A percentile compares a stretch with the other conserved stretches of the same genome.
Evolutionary conservation across 2,797 vertebrate species (phyloP).

Genomic region (Acanthiza pusilla): DNA sequence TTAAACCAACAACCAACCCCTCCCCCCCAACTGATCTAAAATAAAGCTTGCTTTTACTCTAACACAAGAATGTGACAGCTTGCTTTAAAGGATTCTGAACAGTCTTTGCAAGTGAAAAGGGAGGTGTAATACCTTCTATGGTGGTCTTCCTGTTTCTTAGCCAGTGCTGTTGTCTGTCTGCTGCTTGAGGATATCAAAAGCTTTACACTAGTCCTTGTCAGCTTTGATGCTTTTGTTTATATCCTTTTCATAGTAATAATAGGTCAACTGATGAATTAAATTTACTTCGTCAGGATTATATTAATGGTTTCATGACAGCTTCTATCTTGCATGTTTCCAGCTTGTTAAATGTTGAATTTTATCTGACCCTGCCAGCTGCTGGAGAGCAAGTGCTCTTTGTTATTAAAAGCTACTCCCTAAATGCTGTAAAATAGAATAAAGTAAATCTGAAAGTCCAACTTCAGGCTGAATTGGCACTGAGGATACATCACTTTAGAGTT

Average conservation of each 20-base stretch:
- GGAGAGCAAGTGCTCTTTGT: background rate
- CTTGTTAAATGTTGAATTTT: background rate
- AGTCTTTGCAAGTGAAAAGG: background rate
- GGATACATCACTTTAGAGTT: background rate
- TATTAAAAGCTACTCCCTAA: background rate
- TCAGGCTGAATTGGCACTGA: background rate
- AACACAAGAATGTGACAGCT: background rate
- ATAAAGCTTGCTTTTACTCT: background rate
- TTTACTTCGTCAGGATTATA: background rate
- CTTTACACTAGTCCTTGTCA: background rate
- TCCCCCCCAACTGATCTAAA: background rate
- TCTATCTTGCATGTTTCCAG: background rate
- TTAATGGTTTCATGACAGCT: background rate
- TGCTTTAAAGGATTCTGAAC: background rate
- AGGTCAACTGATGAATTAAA: background rate
- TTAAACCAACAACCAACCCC: background rate
- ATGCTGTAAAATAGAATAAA: background rate
- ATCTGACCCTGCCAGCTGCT: background rate
- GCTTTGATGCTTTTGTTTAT: background rate
- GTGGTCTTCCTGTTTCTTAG: background rate
- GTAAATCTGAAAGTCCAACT: background rate
- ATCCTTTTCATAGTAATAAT: background rate
- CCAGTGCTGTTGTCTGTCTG: background rate
- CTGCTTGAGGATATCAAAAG: background rate
- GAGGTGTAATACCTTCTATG: background rate